phyloP scores from a whole-genome alignment of 2,797 vertebrate species.

The Euthynnus affinis region DNA sequence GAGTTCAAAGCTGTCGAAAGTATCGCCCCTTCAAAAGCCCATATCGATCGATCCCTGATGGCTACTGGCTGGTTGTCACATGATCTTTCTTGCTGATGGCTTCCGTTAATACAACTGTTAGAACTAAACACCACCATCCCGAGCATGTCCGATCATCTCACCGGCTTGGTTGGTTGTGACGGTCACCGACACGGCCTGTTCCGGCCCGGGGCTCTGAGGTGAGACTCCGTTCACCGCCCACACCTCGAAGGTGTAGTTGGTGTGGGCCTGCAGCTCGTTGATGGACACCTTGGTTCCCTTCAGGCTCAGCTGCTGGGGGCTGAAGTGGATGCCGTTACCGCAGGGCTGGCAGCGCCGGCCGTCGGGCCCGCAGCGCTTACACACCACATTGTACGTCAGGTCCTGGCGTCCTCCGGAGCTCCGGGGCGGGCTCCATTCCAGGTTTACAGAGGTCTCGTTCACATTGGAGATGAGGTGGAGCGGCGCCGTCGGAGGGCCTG shows the following conservation, averaged over 20 bases:
- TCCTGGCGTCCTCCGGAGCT: slow-evolving; percentile 94
- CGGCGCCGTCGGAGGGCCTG: slow-evolving; percentile 94
- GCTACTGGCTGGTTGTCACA: background rate
- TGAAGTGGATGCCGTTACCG: slow-evolving; percentile 93
- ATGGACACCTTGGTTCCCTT: slow-evolving; percentile 93
- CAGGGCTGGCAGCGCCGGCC: slow-evolving; percentile 91
- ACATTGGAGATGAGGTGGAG: slow-evolving; percentile 97
- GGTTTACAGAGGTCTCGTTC: slow-evolving; percentile 96
- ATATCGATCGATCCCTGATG: background rate
- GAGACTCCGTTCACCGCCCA: slow-evolving; percentile 98
- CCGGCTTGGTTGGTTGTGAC: slow-evolving; percentile 99
- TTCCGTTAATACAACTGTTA: background rate
- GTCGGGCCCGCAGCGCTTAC: slow-evolving; percentile 92
- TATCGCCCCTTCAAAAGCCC: background rate
- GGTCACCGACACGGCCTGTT: slow-evolving; percentile 95
- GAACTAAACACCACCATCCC: background rate
- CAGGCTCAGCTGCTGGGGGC: slow-evolving; percentile 93
- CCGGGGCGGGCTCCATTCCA: slow-evolving; percentile 95
- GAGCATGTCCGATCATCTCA: slow-evolving; percentile 68
- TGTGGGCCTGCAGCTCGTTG: slow-evolving; percentile 96
- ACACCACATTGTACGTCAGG: slow-evolving; percentile 94
- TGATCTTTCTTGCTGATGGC: background rate
- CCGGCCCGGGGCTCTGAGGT: slow-evolving; percentile 91
- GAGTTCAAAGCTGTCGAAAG: background rate
- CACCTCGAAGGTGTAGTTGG: slow-evolving; percentile 98